Evolutionary conservation across 1,140 invertebrate species (phyloP).

Genomic region (Microvelia longipes): DNA sequence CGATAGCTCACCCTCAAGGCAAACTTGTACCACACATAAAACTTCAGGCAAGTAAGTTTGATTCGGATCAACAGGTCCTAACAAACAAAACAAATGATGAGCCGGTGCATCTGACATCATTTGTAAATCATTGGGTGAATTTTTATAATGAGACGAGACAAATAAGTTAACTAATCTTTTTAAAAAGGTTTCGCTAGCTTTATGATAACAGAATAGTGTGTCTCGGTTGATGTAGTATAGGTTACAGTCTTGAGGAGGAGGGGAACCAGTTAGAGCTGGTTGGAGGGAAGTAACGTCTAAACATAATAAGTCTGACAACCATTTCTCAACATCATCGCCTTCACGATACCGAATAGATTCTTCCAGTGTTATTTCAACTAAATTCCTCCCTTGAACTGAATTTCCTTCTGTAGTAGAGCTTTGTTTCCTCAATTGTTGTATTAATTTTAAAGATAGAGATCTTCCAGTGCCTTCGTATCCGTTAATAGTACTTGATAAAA

Average conservation of each 20-base stretch:
- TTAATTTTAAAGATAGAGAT: slow-evolving; percentile 85
- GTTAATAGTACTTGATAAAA: slow-evolving; percentile 94
- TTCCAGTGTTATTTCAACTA: slow-evolving; percentile 47
- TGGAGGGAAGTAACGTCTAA: slow-evolving; percentile 61
- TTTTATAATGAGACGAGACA: slow-evolving; percentile 97
- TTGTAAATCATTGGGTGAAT: slow-evolving; percentile 96
- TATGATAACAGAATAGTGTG: slow-evolving; percentile 92
- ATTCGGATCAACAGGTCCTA: slow-evolving; percentile 65
- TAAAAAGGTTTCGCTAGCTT: slow-evolving; percentile 86
- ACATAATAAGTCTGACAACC: slow-evolving; percentile 85
- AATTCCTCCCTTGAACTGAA: not conserved
- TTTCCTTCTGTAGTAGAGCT: slow-evolving; percentile 9
- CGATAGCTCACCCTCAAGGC: slow-evolving; percentile 88
- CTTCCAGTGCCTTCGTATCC: slow-evolving; percentile 98
- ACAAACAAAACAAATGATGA: slow-evolving; percentile 89
- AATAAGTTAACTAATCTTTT: slow-evolving; percentile 84
- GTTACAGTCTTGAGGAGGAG: slow-evolving; percentile 74
- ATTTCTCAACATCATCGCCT: slow-evolving; percentile 77
- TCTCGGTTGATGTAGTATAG: slow-evolving; percentile 86
- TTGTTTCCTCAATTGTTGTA: slow-evolving; percentile 70
- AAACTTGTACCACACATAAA: slow-evolving; percentile 80
- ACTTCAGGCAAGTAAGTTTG: slow-evolving; percentile 71
- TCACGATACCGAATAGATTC: slow-evolving; percentile 90
- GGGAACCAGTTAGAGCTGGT: slow-evolving; percentile 56
- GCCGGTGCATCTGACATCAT: slow-evolving; percentile 97